Base-by-base conservation (phyloP, 2,797 vertebrate genomes). In the Phoeniculus purpureus region DNA sequence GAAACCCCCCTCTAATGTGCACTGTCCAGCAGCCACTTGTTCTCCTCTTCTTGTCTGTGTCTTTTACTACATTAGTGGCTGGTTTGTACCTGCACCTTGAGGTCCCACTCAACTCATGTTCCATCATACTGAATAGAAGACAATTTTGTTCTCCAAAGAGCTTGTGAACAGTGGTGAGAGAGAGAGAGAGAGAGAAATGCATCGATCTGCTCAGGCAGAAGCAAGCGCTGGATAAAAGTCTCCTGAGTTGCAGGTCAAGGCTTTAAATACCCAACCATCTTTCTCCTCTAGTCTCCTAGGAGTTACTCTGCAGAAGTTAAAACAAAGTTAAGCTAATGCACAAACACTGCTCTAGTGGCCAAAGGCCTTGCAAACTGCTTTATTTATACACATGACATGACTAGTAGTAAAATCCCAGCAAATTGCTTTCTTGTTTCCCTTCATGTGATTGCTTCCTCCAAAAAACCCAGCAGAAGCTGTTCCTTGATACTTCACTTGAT, bases 311-410 rank as follows among this genome's bases (percentile, higher is more conserved):
- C 23, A 92, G 76, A 78, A 61, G 11, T 67, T 81, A 70, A 81
- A 89, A 68, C 68, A 83, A 93, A 87, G 43, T 40, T 87, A 65
- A 90, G 50, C 59, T 72, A 55, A 54, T 83, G 45, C 70, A 78
- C 55, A 87, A 81, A 54, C 29, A 52, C 50, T 81, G 25, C 34
- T 73, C 18, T 64, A 51, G 52, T 76, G 70, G 86, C 79, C 81
- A 89, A 94, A 93, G 43, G 52, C 25, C 92, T 80, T 55, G 31
- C 40, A 75, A 90, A 45, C 43, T 92, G 76, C 56, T 94, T 1
- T 31, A 64, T 89, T 78, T 93, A 66, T 78, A 64, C 11, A 67
- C 23, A 20, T 90, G 26, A 90, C 90, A 85, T 21, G 2, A 70
- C 48, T 70, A 56, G 32, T 75, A 87, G 48, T 83, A 92, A 83